Conservation (phyloP, 2,113 vertebrate genomes). For the Cygnus buccinator region DNA sequence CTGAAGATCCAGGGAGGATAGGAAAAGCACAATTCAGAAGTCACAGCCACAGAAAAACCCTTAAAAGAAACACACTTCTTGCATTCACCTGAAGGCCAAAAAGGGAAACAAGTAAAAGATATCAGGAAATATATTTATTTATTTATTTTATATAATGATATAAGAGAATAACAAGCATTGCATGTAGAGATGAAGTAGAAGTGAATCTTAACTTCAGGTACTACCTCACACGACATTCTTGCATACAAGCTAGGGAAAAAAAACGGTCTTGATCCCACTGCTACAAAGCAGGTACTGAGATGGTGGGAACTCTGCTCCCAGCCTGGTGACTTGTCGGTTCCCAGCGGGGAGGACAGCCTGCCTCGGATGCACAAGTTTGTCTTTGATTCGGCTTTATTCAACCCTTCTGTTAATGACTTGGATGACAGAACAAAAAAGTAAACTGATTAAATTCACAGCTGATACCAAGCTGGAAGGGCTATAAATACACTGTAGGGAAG, state of each 20-base stretch:
- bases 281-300: background rate
- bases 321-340: background rate
- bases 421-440: background rate
- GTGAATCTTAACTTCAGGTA: background rate
- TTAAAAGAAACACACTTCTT: background rate
- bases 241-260: background rate
- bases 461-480: constrained; percentile 26
- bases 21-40: background rate
- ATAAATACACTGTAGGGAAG: constrained; percentile 33
- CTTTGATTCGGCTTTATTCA: background rate
- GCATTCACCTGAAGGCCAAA: background rate
- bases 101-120: background rate
- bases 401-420: background rate
- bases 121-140: background rate
- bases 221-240: background rate
- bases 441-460: constrained; percentile 58
- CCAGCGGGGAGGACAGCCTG: background rate
- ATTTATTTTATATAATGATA: too few relatives aligned
- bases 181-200: background rate
- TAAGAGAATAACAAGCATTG: background rate
- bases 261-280: background rate
- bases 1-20: background rate
- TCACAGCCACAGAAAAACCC: background rate
- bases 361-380: background rate
- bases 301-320: background rate